Evolutionary conservation across 1,140 invertebrate species (phyloP).

Genomic region (Magallana gigas): DNA sequence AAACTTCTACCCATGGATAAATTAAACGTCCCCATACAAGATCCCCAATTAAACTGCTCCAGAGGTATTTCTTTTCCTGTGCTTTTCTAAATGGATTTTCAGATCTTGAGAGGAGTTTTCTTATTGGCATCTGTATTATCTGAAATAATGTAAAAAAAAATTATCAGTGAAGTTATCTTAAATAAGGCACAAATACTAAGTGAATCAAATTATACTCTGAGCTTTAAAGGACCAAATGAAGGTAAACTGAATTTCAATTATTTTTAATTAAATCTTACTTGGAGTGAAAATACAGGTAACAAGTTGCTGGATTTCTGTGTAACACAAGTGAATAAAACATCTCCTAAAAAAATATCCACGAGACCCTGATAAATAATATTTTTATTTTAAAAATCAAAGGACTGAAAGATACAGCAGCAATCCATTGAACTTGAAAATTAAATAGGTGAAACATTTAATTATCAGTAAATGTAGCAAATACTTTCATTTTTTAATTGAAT

Average conservation of each 20-base stretch:
- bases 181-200: not conserved
- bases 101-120: slow-evolving; percentile 30
- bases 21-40: slow-evolving; percentile 60
- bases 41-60: slow-evolving; percentile 55
- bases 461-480: not conserved
- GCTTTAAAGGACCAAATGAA: too few relatives aligned
- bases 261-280: slow-evolving; percentile 5
- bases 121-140: slow-evolving; percentile 46
- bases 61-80: slow-evolving; percentile 40
- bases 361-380: too few relatives aligned
- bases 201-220: not conserved
- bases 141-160: not conserved
- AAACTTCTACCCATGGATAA: slow-evolving; percentile 60
- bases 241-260: too few relatives aligned
- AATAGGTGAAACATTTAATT: not conserved
- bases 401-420: too few relatives aligned
- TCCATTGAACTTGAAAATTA: too few relatives aligned
- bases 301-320: not conserved
- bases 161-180: not conserved
- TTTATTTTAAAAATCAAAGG: too few relatives aligned
- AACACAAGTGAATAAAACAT: slow-evolving; percentile 44
- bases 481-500: not conserved
- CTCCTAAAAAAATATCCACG: slow-evolving; percentile 31
- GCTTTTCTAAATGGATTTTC: slow-evolving; percentile 36
- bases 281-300: not conserved